Evolutionary conservation across 2,797 vertebrate species (phyloP).

Genomic region (Falco biarmicus): DNA sequence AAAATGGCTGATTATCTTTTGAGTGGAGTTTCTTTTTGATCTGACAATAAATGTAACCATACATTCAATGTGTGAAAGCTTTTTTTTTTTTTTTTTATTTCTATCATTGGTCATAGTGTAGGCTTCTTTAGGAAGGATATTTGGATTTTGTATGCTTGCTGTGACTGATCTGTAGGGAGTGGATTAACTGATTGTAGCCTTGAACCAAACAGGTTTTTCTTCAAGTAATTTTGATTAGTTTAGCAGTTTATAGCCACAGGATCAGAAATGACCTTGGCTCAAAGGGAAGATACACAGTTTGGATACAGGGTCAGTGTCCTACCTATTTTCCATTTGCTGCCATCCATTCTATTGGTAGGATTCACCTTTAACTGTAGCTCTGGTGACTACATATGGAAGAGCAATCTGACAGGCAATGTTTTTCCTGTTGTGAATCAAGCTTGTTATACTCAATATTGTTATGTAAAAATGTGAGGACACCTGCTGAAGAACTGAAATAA

Average conservation of each 20-base stretch:
- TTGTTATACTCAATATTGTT: background rate
- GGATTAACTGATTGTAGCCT: background rate
- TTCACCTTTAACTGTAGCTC: background rate
- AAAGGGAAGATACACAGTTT: background rate
- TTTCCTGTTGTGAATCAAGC: background rate
- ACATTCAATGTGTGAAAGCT: too few relatives aligned
- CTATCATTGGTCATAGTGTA: background rate
- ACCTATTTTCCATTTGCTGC: background rate
- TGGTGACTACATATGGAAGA: background rate
- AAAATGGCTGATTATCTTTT: background rate
- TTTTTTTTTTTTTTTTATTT: background rate
- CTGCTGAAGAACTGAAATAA: background rate
- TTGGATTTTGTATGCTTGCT: background rate
- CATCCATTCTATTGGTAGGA: rapidly evolving
- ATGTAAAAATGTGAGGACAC: rapidly evolving
- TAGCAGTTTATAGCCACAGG: too few relatives aligned
- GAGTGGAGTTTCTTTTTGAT: background rate
- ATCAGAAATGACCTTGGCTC: too few relatives aligned
- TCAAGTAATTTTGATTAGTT: background rate
- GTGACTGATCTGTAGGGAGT: background rate
- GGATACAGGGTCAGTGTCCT: too few relatives aligned
- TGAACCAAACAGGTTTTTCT: background rate
- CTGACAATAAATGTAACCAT: background rate
- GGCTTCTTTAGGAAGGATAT: background rate
- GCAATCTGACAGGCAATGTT: background rate